These are phyloP conservation scores for Bubalus kerabau DNA, from an alignment of 2,113 vertebrate species.

Conservation along the genomic window DNA sequence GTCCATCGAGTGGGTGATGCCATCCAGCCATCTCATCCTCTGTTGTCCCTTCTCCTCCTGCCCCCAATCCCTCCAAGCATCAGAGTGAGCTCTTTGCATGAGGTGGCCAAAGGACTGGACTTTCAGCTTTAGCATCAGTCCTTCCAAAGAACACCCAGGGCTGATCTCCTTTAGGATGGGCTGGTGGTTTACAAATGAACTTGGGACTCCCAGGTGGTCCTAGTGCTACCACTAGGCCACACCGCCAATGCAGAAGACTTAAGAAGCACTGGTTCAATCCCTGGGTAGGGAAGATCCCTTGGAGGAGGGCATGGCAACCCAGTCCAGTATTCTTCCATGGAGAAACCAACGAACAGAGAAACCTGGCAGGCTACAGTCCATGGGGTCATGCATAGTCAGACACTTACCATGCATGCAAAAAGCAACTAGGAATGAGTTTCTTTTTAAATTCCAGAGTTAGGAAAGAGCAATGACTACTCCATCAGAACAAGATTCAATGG, in stretches of 20 bases:
- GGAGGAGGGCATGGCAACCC: background rate
- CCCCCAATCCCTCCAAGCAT: too few species aligned
- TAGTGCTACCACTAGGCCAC: background rate
- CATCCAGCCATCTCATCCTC: too few species aligned
- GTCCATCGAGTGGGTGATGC: too few species aligned
- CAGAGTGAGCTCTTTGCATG: too few species aligned
- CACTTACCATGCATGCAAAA: background rate
- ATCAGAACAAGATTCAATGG: background rate
- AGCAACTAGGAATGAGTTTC: background rate
- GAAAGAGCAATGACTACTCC: background rate
- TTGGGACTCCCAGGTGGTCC: background rate
- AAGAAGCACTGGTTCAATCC: background rate
- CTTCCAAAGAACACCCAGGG: too few species aligned
- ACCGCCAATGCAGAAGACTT: background rate
- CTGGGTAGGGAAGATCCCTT: background rate
- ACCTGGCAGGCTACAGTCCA: background rate
- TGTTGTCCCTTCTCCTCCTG: too few species aligned
- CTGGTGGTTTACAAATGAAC: background rate
- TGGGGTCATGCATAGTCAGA: background rate
- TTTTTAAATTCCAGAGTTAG: background rate
- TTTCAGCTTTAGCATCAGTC: too few species aligned
- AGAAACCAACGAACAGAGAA: background rate
- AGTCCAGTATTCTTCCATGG: background rate
- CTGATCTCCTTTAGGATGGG: too few species aligned
- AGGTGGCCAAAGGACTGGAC: too few species aligned